Evolutionary conservation across 2,888 invertebrate species (phyloP).

Genomic region (Thyatira batis): DNA sequence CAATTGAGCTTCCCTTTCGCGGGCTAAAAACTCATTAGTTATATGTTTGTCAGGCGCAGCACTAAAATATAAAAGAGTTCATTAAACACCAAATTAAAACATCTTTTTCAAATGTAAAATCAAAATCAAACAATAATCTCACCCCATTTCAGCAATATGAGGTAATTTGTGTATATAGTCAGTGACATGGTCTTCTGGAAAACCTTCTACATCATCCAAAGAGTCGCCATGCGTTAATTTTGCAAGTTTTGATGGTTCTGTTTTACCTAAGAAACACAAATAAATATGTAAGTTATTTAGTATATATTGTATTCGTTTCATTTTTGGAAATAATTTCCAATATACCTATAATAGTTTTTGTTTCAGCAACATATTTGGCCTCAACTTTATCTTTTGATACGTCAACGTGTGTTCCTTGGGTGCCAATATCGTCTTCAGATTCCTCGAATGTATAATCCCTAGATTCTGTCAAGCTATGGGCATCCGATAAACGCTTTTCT

Average conservation of each 20-base stretch:
- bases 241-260: conserved; percentile 53
- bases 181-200: conserved; percentile 74
- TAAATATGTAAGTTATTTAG: neutral
- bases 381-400: conserved; percentile 57
- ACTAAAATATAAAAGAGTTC: conserved; percentile 44
- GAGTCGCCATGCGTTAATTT: conserved; percentile 75
- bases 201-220: conserved; percentile 78
- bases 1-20: conserved; percentile 65
- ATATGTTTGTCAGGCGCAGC: conserved; percentile 52
- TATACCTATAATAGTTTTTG: conserved; percentile 43
- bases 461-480: conserved; percentile 76
- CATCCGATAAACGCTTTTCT: conserved; percentile 76
- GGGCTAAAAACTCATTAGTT: conserved; percentile 57
- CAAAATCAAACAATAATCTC: conserved; percentile 18
- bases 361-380: conserved; percentile 50
- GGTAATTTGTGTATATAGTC: conserved; percentile 75
- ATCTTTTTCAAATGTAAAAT: neutral
- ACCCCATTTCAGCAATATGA: conserved; percentile 76
- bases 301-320: neutral
- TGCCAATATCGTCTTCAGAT: conserved; percentile 77
- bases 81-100: too few relatives aligned
- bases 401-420: conserved; percentile 70
- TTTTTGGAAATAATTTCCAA: conserved; percentile 7
- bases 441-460: conserved; percentile 80
- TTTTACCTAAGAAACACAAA: conserved; percentile 44